Conservation (phyloP, 2,113 vertebrate species). For the Bucco capensis region DNA sequence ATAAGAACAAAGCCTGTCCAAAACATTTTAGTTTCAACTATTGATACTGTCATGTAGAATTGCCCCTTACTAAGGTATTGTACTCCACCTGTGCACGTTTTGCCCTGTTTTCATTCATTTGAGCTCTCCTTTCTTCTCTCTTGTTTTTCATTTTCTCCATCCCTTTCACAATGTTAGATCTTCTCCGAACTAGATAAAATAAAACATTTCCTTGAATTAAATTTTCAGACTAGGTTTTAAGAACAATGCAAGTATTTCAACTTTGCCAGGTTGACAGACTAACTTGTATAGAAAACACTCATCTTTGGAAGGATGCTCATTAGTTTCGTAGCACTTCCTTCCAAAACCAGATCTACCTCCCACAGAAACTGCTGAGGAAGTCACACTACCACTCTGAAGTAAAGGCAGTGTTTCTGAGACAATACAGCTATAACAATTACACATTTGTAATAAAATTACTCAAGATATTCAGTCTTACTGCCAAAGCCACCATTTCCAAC, state of each 20-base stretch:
- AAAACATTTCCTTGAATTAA: background rate
- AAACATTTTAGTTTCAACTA: background rate
- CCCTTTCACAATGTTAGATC: conserved; percentile 77
- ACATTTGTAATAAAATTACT: background rate
- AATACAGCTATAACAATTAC: background rate
- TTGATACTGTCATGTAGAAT: background rate
- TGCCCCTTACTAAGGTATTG: background rate
- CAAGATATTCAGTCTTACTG: background rate
- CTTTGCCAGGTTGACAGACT: background rate
- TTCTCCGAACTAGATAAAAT: conserved; percentile 75
- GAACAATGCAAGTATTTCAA: background rate
- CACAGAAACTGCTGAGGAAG: background rate
- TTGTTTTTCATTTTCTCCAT: conserved; percentile 85
- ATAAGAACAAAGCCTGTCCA: background rate
- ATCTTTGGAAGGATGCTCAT: background rate
- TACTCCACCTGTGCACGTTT: conserved; percentile 85
- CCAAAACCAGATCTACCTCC: background rate
- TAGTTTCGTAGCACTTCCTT: background rate
- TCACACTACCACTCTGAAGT: background rate
- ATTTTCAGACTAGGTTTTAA: background rate
- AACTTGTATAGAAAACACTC: background rate
- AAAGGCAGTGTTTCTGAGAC: background rate
- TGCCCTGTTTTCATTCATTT: conserved; percentile 75
- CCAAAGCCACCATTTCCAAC: background rate
- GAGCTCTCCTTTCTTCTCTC: conserved; percentile 79